A percentile compares a stretch with the other conserved stretches of the same genome.
phyloP scores from a whole-genome alignment of 1,140 invertebrate genomes.

The Solen grandis region DNA sequence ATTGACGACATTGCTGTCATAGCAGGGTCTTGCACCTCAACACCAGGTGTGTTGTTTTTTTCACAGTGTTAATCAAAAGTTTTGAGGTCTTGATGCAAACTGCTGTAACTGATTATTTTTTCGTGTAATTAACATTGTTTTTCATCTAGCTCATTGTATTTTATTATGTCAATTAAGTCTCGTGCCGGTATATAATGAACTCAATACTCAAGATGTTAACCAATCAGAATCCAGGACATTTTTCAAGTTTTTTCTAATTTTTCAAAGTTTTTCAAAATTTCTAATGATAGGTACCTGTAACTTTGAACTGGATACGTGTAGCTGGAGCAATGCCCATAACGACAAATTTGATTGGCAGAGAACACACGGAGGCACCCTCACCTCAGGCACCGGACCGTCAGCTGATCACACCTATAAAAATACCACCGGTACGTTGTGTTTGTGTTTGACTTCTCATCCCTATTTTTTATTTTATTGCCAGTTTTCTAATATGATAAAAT shows the following conservation, averaged over 20 bases:
- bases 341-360: constrained; percentile 72
- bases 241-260: too few species aligned
- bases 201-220: too few species aligned
- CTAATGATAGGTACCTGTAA: constrained; percentile 65
- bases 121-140: too few species aligned
- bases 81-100: not conserved
- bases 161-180: too few species aligned
- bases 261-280: too few species aligned
- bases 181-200: too few species aligned
- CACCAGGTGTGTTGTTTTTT: constrained; percentile 37
- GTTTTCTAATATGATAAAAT: not conserved
- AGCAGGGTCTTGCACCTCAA: constrained; percentile 61
- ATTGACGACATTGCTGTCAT: constrained; percentile 73
- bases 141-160: too few species aligned
- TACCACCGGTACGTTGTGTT: constrained; percentile 50
- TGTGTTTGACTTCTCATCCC: too few species aligned
- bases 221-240: too few species aligned
- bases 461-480: not conserved
- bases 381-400: constrained; percentile 65
- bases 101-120: too few species aligned
- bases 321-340: constrained; percentile 60
- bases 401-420: constrained; percentile 69
- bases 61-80: too few species aligned
- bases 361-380: constrained; percentile 53
- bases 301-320: constrained; percentile 71